Conservation (phyloP, 1,140 invertebrate genomes). For the Bombus sylvicola region DNA sequence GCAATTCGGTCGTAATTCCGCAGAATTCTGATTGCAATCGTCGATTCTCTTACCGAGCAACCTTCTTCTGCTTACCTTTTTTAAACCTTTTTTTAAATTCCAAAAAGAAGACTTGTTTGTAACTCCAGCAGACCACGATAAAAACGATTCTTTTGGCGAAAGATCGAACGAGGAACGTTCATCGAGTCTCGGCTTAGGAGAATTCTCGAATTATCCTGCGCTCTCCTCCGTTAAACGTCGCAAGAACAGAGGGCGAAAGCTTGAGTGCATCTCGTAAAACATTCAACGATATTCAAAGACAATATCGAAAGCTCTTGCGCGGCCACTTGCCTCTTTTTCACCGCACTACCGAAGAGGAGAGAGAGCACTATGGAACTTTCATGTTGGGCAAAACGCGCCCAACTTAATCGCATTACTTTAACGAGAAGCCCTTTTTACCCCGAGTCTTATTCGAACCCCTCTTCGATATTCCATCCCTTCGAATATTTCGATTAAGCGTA, state of each 20-base stretch:
- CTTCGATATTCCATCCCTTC: neutral
- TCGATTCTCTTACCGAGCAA: no score
- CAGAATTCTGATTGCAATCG: no score
- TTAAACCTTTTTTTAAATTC: no score
- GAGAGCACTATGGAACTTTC: neutral
- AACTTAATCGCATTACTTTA: slow-evolving; percentile 15
- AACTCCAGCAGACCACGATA: no score
- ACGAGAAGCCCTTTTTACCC: neutral
- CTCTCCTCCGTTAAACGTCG: neutral
- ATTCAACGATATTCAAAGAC: slow-evolving; percentile 26
- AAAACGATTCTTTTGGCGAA: neutral
- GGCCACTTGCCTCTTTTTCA: no score
- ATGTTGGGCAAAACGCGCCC: neutral
- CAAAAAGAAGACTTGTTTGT: neutral
- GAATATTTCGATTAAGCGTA: neutral
- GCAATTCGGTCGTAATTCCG: no score
- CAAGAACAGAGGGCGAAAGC: neutral
- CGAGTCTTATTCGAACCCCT: neutral
- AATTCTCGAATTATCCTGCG: neutral
- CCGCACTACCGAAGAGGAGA: no score
- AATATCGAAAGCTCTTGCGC: slow-evolving; percentile 6
- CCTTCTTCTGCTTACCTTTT: no score
- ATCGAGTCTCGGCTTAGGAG: neutral
- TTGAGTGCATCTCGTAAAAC: slow-evolving; percentile 25
- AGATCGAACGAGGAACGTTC: no score